phyloP scores from a whole-genome alignment of 2,888 invertebrate species.

The Panopea generosa region DNA sequence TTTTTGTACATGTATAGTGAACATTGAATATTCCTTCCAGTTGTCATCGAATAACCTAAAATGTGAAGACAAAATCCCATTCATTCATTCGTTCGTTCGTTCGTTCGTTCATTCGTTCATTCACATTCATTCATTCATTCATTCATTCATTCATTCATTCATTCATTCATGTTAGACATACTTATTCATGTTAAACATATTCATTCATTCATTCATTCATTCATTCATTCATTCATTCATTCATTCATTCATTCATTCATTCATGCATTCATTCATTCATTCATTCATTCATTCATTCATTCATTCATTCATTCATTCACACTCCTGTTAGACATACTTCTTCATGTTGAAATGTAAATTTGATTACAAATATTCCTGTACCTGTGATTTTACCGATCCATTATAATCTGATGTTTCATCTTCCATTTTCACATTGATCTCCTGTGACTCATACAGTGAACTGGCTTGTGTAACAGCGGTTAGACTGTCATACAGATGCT shows the following conservation, averaged over 20 bases:
- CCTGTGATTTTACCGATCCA: conserved; percentile 44
- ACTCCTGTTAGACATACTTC: too few relatives aligned
- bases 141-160: conserved; percentile 6
- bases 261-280: conserved; percentile 10
- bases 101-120: not conserved
- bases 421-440: conserved; percentile 62
- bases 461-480: conserved; percentile 45
- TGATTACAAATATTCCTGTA: too few relatives aligned
- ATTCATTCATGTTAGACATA: too few relatives aligned
- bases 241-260: conserved; percentile 14
- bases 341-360: too few relatives aligned
- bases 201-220: conserved; percentile 11
- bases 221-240: conserved; percentile 16
- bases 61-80: too few relatives aligned
- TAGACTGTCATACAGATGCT: conserved; percentile 58
- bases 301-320: conserved; percentile 14
- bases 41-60: too few relatives aligned
- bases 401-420: conserved; percentile 62
- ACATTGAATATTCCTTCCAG: too few relatives aligned
- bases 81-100: too few relatives aligned
- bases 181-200: too few relatives aligned
- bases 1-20: too few relatives aligned
- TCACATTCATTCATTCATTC: conserved; percentile 1
- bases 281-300: conserved; percentile 14
- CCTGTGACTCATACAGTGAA: conserved; percentile 71